Percentiles rank a stretch among this genome's conserved stretches.
Conservation (phyloP, 2,113 vertebrate species). For the Pardalotus punctatus region DNA sequence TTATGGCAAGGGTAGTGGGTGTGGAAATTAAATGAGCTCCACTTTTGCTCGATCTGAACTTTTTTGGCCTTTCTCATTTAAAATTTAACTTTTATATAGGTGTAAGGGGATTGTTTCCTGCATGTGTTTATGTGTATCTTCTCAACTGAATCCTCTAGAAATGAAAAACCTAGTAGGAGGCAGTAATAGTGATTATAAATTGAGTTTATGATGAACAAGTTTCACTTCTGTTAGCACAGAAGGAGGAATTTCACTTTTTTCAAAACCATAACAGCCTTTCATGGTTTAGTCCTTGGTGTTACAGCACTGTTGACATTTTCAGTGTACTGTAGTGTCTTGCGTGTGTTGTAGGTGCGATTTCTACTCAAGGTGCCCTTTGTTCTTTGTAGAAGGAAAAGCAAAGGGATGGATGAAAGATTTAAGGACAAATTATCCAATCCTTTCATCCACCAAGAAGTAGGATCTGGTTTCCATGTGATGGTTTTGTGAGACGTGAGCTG, state of each 20-base stretch:
- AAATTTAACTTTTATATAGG: background rate
- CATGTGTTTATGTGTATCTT: background rate
- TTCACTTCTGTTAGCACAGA: background rate
- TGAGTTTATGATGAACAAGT: background rate
- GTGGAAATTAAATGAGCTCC: background rate
- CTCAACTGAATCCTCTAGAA: background rate
- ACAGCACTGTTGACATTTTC: background rate
- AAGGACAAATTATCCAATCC: background rate
- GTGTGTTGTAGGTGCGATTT: background rate
- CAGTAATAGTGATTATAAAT: background rate
- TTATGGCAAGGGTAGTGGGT: background rate
- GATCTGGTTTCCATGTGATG: background rate
- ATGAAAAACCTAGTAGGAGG: background rate
- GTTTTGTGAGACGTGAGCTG: background rate
- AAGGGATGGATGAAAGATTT: background rate
- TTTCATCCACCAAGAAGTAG: background rate
- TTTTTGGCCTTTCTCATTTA: background rate
- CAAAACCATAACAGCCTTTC: background rate
- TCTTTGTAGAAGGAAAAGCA: background rate
- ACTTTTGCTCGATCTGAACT: background rate
- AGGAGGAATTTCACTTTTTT: background rate
- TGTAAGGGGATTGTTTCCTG: background rate
- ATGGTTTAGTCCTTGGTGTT: background rate
- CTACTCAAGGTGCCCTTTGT: background rate
- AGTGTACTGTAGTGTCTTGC: background rate